Percentiles rank a stretch among this genome's conserved stretches.
Evolutionary conservation across 2,797 vertebrate genomes (phyloP).

Genomic region (Esox masquinongy): DNA sequence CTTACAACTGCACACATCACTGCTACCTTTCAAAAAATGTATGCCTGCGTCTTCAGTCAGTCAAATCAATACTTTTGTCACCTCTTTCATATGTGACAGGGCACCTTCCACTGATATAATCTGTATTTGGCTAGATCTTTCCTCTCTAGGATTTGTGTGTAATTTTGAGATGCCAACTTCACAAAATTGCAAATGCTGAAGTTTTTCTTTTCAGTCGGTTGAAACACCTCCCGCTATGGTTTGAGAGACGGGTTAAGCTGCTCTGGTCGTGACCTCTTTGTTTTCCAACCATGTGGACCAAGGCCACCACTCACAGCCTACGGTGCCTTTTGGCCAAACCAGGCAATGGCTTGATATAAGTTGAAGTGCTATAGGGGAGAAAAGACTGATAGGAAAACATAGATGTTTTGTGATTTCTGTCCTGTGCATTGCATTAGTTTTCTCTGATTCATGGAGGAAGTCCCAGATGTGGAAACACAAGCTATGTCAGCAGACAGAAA

Average conservation of each 20-base stretch:
- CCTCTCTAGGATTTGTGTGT: no score
- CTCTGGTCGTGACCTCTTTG: no score
- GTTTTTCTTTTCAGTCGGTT: background rate
- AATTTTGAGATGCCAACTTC: no score
- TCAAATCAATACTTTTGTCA: background rate
- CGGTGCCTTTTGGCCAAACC: background rate
- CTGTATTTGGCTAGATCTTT: no score
- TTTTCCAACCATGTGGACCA: background rate
- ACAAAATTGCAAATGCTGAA: background rate
- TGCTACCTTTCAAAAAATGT: background rate
- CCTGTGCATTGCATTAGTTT: background rate
- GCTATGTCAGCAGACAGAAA: conserved; percentile 7
- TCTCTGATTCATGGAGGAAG: background rate
- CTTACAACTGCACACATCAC: conserved; percentile 1
- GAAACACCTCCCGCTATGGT: background rate
- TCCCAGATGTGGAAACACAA: background rate
- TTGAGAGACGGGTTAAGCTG: background rate
- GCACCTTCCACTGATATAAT: no score
- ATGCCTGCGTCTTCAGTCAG: background rate
- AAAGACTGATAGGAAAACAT: background rate
- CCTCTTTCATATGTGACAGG: background rate
- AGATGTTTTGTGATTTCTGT: background rate
- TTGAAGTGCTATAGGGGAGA: background rate
- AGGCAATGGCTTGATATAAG: background rate
- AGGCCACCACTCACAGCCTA: background rate